These are phyloP conservation scores for Leptinotarsa defecta DNA, from an alignment of 1,140 invertebrate genomes.

Conservation along the genomic window DNA sequence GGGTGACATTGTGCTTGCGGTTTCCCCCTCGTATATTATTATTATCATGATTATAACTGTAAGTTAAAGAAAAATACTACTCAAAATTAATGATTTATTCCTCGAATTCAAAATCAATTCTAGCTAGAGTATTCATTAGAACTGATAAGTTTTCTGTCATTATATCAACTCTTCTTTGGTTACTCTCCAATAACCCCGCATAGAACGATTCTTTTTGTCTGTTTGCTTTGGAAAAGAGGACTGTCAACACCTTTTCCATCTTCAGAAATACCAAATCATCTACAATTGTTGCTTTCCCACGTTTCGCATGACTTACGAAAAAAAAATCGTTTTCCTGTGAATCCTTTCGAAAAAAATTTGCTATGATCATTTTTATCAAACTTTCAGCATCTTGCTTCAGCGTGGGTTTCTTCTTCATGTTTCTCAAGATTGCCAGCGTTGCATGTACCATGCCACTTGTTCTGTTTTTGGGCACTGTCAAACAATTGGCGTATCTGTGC, in stretches of 20 bases:
- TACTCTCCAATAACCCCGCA: background rate
- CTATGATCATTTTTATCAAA: slow-evolving; percentile 19
- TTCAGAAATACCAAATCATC: slow-evolving; percentile 19
- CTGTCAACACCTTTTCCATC: slow-evolving; percentile 11
- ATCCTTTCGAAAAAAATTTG: background rate
- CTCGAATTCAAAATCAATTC: background rate
- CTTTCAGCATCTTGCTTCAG: background rate
- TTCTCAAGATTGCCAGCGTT: background rate
- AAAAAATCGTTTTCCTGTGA: background rate
- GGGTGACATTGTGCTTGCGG: too few relatives aligned
- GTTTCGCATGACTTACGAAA: background rate
- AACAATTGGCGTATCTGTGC: slow-evolving; percentile 33
- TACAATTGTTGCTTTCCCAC: background rate
- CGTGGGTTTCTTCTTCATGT: too few relatives aligned
- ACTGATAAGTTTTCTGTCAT: background rate
- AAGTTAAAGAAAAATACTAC: too few relatives aligned
- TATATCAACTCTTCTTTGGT: background rate
- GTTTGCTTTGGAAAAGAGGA: background rate
- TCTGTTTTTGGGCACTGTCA: slow-evolving; percentile 29
- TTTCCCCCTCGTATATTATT: too few relatives aligned
- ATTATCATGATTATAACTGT: too few relatives aligned
- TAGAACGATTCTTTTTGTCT: background rate
- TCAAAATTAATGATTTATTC: background rate
- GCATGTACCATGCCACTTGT: background rate
- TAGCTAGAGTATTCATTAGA: background rate